phyloP scores from a whole-genome alignment of 2,113 vertebrate genomes.

The Misgurnus mizolepis region DNA sequence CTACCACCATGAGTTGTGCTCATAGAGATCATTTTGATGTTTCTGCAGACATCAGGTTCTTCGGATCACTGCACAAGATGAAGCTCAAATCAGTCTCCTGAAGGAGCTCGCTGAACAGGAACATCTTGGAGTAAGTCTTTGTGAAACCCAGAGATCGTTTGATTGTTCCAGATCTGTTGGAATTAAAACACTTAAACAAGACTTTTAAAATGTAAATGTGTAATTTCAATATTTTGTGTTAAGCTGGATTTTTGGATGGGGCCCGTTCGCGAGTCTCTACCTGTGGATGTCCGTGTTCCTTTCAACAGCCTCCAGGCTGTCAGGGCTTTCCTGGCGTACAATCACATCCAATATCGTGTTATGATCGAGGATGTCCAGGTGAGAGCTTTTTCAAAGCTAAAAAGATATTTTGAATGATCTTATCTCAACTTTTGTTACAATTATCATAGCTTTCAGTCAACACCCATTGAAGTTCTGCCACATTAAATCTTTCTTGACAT shows the following conservation, averaged over 20 bases:
- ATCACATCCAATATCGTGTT: slow-evolving; percentile 73
- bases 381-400: neutral
- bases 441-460: too few species aligned
- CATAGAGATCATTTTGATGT: neutral
- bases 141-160: too few species aligned
- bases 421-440: too few species aligned
- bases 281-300: slow-evolving; percentile 81
- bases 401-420: too few species aligned
- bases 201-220: too few species aligned
- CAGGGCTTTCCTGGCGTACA: slow-evolving; percentile 76
- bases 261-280: slow-evolving; percentile 61
- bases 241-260: slow-evolving; percentile 88
- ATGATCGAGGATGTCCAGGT: slow-evolving; percentile 92
- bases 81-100: slow-evolving; percentile 75
- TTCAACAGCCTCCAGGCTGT: slow-evolving; percentile 70
- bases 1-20: neutral
- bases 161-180: too few species aligned
- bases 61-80: slow-evolving; percentile 71
- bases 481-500: too few species aligned
- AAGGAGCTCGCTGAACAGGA: slow-evolving; percentile 67
- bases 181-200: too few species aligned
- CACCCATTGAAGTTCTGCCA: too few species aligned
- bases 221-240: slow-evolving; percentile 14
- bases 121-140: slow-evolving; percentile 75
- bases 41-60: slow-evolving; percentile 86